A percentile compares a stretch with the other conserved stretches of the same genome.
Evolutionary conservation across 2,888 invertebrate species (phyloP).

Genomic region (Biston betularia): DNA sequence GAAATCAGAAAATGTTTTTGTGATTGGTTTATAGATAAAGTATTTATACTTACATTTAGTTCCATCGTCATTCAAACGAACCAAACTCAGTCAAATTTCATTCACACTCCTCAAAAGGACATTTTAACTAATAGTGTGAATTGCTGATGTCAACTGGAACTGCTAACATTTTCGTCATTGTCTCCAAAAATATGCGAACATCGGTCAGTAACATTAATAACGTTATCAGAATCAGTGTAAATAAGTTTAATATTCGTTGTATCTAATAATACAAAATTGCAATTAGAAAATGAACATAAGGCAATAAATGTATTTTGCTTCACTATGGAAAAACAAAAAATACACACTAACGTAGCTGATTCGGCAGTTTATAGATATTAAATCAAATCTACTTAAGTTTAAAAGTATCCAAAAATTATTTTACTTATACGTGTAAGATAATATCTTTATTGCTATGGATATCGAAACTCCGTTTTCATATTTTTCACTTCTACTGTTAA

Average conservation of each 20-base stretch:
- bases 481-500: too few relatives aligned
- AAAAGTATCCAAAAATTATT: too few relatives aligned
- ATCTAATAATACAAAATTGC: too few relatives aligned
- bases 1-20: not conserved
- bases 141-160: conserved; percentile 1
- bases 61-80: not conserved
- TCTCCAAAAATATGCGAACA: not conserved
- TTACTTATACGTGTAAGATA: too few relatives aligned
- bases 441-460: too few relatives aligned
- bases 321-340: too few relatives aligned
- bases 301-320: too few relatives aligned
- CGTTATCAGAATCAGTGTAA: not conserved
- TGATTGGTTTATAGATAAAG: not conserved
- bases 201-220: not conserved
- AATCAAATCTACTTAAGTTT: not conserved
- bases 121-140: conserved; percentile 3
- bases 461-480: too few relatives aligned
- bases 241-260: not conserved
- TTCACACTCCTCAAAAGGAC: conserved; percentile 6
- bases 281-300: not conserved
- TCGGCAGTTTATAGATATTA: not conserved
- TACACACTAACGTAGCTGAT: too few relatives aligned
- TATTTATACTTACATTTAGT: not conserved
- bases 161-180: conserved; percentile 15
- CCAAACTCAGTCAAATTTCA: not conserved